Base-by-base conservation (phyloP, 92 coral and sea anemone genomes). In the Phenganax stokvisi region DNA sequence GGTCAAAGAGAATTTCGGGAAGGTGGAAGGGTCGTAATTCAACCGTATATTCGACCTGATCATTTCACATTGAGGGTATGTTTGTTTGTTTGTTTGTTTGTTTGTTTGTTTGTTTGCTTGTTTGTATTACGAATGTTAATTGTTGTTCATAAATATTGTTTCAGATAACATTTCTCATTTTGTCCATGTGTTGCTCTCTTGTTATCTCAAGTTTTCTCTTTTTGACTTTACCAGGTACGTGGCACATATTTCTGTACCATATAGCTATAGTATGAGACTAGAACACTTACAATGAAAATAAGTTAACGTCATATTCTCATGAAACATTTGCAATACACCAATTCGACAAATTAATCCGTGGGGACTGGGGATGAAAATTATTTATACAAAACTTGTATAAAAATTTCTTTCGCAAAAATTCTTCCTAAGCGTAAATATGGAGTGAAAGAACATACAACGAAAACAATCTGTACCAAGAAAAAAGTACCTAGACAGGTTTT, bases 161-260 rank as follows among this genome's bases (percentile, higher is more conserved):
- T 3, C 72, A 94, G 98, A 94, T 94, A 61, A 76, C 88, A 54
- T 77, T 94, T 75, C 89, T 94, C 73, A 88, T 94, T 54, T 57
- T 77, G 53, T 86, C 92, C 57, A 94, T 94, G 97, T 94, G 98
- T 66, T 51, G 90, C 1, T 94, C 98, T 9, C 87, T 94, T 65
- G 90, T 96, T 37, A 83, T 94, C 61, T 92, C 98, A n/a, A 94
- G 98, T 79, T 94, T 96, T 64, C 79, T 92, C 85, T 89, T 88
- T 17, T 74, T 96, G 57, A 96, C 99, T 30, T 89, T 88, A 51
- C 99, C 99, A 77, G 98, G 98, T 94, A 69, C 31, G 88, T 52
- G 47, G 5, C 47, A 37, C 47, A 37, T 5, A 37, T 65, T 8
- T 51, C 3, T 11, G 65, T 55, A 65, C 20, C 25, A 20, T 20